Base-by-base conservation (phyloP, 2,797 vertebrate species). In the Sternotherus odoratus region DNA sequence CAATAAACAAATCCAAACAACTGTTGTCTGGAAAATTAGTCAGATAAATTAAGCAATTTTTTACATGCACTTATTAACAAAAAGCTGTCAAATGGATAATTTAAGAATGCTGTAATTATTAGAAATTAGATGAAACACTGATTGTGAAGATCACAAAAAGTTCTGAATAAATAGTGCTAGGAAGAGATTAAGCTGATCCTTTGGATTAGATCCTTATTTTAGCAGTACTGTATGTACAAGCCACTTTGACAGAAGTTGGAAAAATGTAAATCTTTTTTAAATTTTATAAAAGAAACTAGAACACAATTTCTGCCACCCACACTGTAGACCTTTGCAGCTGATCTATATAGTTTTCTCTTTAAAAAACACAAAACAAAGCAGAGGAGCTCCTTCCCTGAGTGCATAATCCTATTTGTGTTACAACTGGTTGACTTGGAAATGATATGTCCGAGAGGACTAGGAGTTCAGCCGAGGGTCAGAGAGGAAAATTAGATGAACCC, bases 1-100 rank as follows among this genome's bases (percentile, higher is more conserved):
- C 92, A 86, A 19, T 80, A 87, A 87, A 57, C 56, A 92, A 90
- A 26, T 83, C 60, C 53, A 90, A 83, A 46, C 53, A 51, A 63
- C 50, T 91, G 28, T 30, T 90, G 21, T 16, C 43, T 54, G 33
- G 75, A 88, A 95, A 95, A 88, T 15, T 1, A 30, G 79, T 87
- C 36, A 19, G 12, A 53, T 77, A 87, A 91, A 93, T 66, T 57
- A 72, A 91, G 75, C 6, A 30, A 36, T 84, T 9, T 12, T 81
- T 39, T 2, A 0, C 51, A 49, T 7, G 10, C 3, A 2, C 82
- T 88, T 88, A 63, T 79, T 80, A 66, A 43, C 74, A 53, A 30
- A 77, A 69, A 19, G 36, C 13, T 63, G 51, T 83, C 54, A 86
- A 89, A 88, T 2, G 53, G 63, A 26, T 9, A 5, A 51, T 74